These are phyloP conservation scores for Poicephalus gulielmi DNA, from an alignment of 2,113 vertebrate species.

Conservation along the genomic window DNA sequence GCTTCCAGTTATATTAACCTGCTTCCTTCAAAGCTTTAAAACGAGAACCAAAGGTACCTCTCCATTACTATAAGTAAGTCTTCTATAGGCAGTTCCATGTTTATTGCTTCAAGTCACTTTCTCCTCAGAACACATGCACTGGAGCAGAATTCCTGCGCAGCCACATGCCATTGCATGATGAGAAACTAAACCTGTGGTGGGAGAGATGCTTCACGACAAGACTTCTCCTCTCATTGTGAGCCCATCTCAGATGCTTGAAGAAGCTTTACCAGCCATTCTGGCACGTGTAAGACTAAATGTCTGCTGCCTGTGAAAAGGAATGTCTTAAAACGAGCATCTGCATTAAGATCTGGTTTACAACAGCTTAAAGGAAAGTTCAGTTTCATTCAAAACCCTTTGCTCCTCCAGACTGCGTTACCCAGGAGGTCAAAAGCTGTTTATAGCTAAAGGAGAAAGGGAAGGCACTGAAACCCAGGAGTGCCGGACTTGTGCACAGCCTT, in stretches of 20 bases:
- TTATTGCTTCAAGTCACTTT: background rate
- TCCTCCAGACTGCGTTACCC: background rate
- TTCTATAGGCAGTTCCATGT: background rate
- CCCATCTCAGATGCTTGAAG: background rate
- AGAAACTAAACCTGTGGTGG: background rate
- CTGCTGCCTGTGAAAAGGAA: background rate
- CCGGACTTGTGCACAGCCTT: no score
- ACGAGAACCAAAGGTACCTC: background rate
- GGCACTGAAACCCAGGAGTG: background rate
- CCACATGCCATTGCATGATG: fast-evolving
- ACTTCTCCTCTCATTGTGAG: background rate
- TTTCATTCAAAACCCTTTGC: background rate
- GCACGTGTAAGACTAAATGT: background rate
- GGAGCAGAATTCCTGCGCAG: background rate
- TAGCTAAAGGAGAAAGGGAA: background rate
- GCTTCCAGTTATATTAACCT: background rate
- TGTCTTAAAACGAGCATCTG: background rate
- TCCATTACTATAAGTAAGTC: no score
- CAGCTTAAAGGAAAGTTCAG: background rate
- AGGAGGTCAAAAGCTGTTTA: background rate
- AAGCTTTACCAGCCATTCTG: background rate
- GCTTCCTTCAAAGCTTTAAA: background rate
- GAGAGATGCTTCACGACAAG: background rate
- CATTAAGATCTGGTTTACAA: background rate
- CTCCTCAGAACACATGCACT: background rate